Percentiles rank a stretch among this genome's conserved stretches.
Conservation (phyloP, 1,140 invertebrate genomes). For the Agrilus planipennis region DNA sequence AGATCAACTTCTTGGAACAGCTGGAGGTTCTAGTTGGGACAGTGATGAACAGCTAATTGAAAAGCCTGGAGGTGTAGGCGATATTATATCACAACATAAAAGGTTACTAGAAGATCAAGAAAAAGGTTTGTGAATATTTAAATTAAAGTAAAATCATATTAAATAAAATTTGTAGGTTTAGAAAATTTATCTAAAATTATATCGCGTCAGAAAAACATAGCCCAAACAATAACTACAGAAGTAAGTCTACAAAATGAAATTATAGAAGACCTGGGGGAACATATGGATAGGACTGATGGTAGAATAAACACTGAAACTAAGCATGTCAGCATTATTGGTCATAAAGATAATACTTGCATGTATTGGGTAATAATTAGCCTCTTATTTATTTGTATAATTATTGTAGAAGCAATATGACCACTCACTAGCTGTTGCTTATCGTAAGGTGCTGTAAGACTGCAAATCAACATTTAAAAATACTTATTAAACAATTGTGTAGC, state of each 20-base stretch:
- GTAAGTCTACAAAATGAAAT: constrained; percentile 72
- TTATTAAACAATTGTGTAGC: too few relatives aligned
- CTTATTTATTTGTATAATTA: constrained; percentile 45
- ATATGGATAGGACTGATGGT: constrained; percentile 57
- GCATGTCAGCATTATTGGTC: constrained; percentile 49
- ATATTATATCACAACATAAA: too few relatives aligned
- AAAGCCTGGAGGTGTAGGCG: not conserved
- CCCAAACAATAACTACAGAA: constrained; percentile 60
- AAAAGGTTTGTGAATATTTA: not conserved
- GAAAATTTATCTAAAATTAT: constrained; percentile 66
- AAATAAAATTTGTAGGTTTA: constrained; percentile 54
- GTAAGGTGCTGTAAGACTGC: too few relatives aligned
- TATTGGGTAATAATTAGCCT: constrained; percentile 57
- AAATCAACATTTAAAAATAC: too few relatives aligned
- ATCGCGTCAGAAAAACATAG: constrained; percentile 63
- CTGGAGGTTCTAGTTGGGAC: constrained; percentile 9
- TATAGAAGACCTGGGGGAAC: constrained; percentile 64
- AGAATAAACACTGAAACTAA: constrained; percentile 54
- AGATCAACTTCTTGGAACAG: constrained; percentile 16
- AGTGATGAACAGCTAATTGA: constrained; percentile 11
- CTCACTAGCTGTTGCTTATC: too few relatives aligned
- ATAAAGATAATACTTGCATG: constrained; percentile 58
- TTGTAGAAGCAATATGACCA: constrained; percentile 20
- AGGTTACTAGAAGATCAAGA: too few relatives aligned
- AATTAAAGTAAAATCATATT: constrained; percentile 68